A percentile compares a stretch with the other conserved stretches of the same genome.
These are phyloP conservation scores for Aselliscus stoliczkanus DNA, from an alignment of 2,797 vertebrate species.

Conservation along the genomic window DNA sequence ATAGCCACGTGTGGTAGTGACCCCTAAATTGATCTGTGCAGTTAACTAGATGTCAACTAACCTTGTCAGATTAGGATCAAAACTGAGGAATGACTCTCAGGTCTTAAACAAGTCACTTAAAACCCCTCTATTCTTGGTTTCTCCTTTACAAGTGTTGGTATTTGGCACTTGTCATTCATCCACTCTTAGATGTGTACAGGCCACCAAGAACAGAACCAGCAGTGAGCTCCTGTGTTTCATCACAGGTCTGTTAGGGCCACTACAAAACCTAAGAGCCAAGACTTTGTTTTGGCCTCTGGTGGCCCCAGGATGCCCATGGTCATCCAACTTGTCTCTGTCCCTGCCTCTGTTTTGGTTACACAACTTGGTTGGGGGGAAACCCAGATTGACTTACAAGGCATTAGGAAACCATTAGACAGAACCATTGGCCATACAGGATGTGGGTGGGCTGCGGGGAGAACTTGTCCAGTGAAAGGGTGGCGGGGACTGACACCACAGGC, in stretches of 20 bases:
- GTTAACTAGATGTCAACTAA: conserved; percentile 21
- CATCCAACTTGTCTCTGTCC: neutral
- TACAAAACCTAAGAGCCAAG: neutral
- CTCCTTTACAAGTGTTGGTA: neutral
- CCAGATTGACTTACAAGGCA: neutral
- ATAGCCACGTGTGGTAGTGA: neutral
- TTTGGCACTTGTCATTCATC: neutral
- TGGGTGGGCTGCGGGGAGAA: neutral
- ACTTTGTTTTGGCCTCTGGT: neutral
- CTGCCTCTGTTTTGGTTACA: neutral
- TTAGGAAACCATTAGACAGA: neutral
- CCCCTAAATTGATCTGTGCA: neutral
- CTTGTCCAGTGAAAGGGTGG: neutral
- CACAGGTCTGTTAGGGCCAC: neutral
- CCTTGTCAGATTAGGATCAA: neutral
- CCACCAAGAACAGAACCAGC: neutral
- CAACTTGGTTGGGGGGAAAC: neutral
- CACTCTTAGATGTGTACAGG: neutral
- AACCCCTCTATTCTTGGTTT: neutral
- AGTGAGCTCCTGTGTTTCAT: neutral
- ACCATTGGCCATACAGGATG: neutral
- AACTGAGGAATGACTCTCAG: neutral
- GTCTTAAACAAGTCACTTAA: conserved; percentile 7
- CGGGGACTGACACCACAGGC: neutral
- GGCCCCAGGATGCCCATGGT: neutral